Evolutionary conservation across 1,140 invertebrate genomes (phyloP), one percentile per base, ranked within the genome.

Genomic region (Callitettix versicolor): DNA sequence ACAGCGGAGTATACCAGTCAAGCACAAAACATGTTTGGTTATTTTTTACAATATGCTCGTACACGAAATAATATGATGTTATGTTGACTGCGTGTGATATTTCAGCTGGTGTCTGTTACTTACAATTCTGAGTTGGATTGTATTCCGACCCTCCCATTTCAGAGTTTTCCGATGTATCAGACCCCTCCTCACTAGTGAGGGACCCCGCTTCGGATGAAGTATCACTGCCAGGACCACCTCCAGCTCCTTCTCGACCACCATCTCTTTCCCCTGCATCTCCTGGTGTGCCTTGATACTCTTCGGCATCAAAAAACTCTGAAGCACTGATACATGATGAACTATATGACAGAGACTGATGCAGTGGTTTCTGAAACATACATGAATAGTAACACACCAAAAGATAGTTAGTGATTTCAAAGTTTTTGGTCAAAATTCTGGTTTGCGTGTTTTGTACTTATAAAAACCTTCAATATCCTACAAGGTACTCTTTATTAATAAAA

Each of bases 281-380:
- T 46, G 60, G 59, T 20, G 46, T 51, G 6, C 60, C 55, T 18
- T 57, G 56, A 36, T 67, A 58, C 52, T 88, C 85, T 67, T 85
- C 81, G n/a, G 86, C 87, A 71, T 89, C 86, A 68, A 84, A 89
- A 72, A 87, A 89, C 67, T 90, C 87, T 0, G 85, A 86, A n/a
- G 83, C 80, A 53, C 83, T 86, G n/a, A 85, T 75, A 58, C 81
- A 84, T 7, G 82, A 84, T 36, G 84, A 85, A 64, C 82, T 86
- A 68, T 83, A 82, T 60, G 83, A 86, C 43, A 82, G 69, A 2
- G 81, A 82, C 62, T 77, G 76, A 54, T 77, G 77, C 59, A 80
- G 76, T 17, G 71, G 72, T 43, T 69, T 72, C 66, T 71, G 53
- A 21, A 55, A 57, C n/a, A n/a, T n/a, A n/a, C n/a, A n/a, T n/a